A percentile compares a stretch with the other conserved stretches of the same genome.
These are phyloP conservation scores for Craterocephalus amniculus DNA, from an alignment of 2,797 vertebrate genomes.

Conservation along the genomic window DNA sequence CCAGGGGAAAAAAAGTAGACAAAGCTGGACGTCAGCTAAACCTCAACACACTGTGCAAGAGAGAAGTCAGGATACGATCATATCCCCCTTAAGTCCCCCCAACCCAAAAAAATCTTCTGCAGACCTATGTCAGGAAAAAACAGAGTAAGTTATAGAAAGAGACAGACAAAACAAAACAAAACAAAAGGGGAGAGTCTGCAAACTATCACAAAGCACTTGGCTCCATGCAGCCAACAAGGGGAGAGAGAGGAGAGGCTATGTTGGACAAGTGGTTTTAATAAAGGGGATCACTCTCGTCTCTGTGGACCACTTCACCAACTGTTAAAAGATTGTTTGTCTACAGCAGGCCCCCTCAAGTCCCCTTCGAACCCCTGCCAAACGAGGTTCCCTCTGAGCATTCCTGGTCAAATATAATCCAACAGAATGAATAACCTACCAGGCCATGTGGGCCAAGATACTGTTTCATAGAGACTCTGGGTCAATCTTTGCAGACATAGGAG, in stretches of 20 bases:
- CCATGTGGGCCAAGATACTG: slow-evolving; percentile 41
- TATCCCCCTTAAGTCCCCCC: slow-evolving; percentile 56
- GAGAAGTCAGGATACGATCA: slow-evolving; percentile 74
- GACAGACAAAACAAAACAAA: slow-evolving; percentile 63
- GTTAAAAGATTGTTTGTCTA: slow-evolving; percentile 78
- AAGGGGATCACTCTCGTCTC: slow-evolving; percentile 78
- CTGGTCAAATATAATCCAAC: slow-evolving; percentile 54
- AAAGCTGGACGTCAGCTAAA: slow-evolving; percentile 79
- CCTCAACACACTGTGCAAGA: slow-evolving; percentile 61
- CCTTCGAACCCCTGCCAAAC: slow-evolving; percentile 54
- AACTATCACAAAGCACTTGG: slow-evolving; percentile 76
- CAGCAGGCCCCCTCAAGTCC: slow-evolving; percentile 57
- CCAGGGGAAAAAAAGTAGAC: slow-evolving; percentile 69
- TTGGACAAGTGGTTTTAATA: slow-evolving; percentile 80
- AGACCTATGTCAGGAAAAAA: slow-evolving; percentile 41
- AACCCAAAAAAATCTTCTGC: slow-evolving; percentile 59
- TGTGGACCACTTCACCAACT: slow-evolving; percentile 77
- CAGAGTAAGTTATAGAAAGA: slow-evolving; percentile 32
- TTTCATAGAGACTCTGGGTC: slow-evolving; percentile 38
- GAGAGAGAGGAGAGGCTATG: slow-evolving; percentile 55
- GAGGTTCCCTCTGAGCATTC: slow-evolving; percentile 57
- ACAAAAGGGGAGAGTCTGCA: slow-evolving; percentile 68
- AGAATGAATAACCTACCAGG: slow-evolving; percentile 51
- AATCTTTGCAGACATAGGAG: slow-evolving; percentile 39
- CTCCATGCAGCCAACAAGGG: slow-evolving; percentile 67